Evolutionary conservation across 2,888 invertebrate species (phyloP).

Genomic region (Pollenia griseotomentosa): DNA sequence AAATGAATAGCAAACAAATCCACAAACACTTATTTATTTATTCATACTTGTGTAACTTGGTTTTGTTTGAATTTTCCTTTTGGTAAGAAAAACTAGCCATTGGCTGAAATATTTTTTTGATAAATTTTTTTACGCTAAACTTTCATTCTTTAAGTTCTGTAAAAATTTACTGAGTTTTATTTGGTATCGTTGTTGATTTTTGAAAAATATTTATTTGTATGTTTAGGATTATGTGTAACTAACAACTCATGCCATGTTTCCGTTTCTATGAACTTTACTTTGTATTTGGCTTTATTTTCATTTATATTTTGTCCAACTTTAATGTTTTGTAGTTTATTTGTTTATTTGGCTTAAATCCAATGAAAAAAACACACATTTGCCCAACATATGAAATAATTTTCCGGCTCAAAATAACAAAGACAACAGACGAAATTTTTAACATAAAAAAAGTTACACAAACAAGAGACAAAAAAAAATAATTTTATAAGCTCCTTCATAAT

Average conservation of each 20-base stretch:
- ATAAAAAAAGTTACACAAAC: background rate
- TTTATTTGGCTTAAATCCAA: conserved; percentile 68
- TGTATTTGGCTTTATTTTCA: conserved; percentile 11
- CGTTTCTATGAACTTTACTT: conserved; percentile 18
- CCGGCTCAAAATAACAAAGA: conserved; percentile 43
- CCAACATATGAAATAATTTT: conserved; percentile 64
- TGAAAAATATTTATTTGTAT: conserved; percentile 27
- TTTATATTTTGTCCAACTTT: conserved; percentile 18
- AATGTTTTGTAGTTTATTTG: conserved; percentile 42
- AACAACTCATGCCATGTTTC: background rate
- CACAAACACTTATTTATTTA: background rate
- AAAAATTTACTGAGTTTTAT: conserved; percentile 5
- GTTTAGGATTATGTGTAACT: conserved; percentile 18
- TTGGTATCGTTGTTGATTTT: background rate
- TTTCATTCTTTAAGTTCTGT: conserved; percentile 12
- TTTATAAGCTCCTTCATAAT: conserved; percentile 46
- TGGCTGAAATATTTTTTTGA: conserved; percentile 7
- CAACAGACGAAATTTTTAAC: conserved; percentile 3
- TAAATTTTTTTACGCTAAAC: background rate
- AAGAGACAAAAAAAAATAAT: conserved; percentile 15
- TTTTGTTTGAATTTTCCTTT: background rate
- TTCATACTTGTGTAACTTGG: background rate
- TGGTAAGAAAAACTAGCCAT: conserved; percentile 11
- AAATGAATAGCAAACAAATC: background rate
- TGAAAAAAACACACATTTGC: conserved; percentile 34